Evolutionary conservation across 2,797 vertebrate genomes (phyloP).

Genomic region (Decapterus maruadsi): DNA sequence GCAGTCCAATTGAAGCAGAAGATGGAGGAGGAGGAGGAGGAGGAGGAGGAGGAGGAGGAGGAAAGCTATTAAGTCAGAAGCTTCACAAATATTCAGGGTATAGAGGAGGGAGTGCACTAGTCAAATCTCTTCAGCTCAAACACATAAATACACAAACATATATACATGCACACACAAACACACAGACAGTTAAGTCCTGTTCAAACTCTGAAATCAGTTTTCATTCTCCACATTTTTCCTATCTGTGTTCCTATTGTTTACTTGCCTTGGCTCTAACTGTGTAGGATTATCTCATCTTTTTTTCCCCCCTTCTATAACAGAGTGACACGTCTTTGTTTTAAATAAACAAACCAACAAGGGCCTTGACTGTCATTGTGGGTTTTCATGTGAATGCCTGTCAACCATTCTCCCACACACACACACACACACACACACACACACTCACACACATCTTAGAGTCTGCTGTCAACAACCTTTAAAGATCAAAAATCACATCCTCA

Average conservation of each 20-base stretch:
- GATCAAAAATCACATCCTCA: conserved; percentile 55
- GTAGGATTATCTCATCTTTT: conserved; percentile 62
- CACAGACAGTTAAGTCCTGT: conserved; percentile 21
- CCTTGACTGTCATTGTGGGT: conserved; percentile 58
- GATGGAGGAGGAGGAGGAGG: conserved; percentile 68
- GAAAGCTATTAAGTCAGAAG: conserved; percentile 74
- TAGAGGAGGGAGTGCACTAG: conserved; percentile 1
- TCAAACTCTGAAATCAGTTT: conserved; percentile 50
- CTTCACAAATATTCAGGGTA: conserved; percentile 57
- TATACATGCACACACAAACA: conserved; percentile 19
- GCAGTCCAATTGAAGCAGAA: conserved; percentile 74
- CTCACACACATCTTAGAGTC: conserved; percentile 5
- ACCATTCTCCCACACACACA: conserved; percentile 18
- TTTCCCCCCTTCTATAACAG: not conserved
- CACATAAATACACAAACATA: conserved; percentile 9
- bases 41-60: conserved; percentile 68
- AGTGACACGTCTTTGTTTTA: conserved; percentile 71
- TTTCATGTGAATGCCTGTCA: conserved; percentile 62
- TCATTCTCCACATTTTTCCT: conserved; percentile 29
- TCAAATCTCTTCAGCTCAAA: conserved; percentile 2
- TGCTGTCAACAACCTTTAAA: conserved; percentile 59
- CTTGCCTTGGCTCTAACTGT: conserved; percentile 51
- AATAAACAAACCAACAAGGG: conserved; percentile 66
- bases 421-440: not conserved
- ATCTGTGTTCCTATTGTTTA: conserved; percentile 46